Percentiles rank a stretch among this genome's conserved stretches.
Evolutionary conservation across 2,888 invertebrate species (phyloP).

Genomic region (Agonum fuliginosum): DNA sequence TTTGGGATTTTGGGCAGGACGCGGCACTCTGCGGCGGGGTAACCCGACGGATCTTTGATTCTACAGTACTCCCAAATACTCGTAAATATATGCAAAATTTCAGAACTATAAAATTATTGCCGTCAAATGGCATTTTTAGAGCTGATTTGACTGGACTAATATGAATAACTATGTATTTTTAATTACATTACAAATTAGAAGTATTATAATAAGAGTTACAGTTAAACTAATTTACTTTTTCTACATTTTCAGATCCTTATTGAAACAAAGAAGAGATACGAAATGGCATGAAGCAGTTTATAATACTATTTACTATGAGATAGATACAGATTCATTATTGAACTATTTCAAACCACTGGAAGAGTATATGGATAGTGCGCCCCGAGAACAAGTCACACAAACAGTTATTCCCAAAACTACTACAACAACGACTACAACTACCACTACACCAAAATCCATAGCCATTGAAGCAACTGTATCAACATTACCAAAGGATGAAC

Average conservation of each 20-base stretch:
- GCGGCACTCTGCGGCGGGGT: no score
- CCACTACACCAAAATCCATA: background rate
- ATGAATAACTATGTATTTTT: no score
- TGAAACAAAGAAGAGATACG: constrained; percentile 71
- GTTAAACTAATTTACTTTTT: no score
- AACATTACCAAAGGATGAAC: constrained; percentile 22
- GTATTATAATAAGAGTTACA: no score
- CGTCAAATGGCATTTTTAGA: no score
- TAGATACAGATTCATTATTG: constrained; percentile 74
- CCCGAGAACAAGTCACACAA: constrained; percentile 63
- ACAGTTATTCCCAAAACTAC: constrained; percentile 63
- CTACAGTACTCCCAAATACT: no score
- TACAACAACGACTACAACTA: constrained; percentile 55
- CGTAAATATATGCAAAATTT: no score
- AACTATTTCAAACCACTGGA: constrained; percentile 76
- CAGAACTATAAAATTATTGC: no score
- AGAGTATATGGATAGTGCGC: constrained; percentile 75
- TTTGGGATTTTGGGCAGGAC: no score
- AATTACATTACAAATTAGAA: no score
- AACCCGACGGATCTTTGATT: no score
- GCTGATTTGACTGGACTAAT: no score
- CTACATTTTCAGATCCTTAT: constrained; percentile 62
- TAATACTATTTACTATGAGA: constrained; percentile 72
- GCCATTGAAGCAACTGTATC: background rate
- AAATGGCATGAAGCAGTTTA: constrained; percentile 75